Conservation (phyloP, 2,797 vertebrate species). For the Gymnoscopelus braueri region DNA sequence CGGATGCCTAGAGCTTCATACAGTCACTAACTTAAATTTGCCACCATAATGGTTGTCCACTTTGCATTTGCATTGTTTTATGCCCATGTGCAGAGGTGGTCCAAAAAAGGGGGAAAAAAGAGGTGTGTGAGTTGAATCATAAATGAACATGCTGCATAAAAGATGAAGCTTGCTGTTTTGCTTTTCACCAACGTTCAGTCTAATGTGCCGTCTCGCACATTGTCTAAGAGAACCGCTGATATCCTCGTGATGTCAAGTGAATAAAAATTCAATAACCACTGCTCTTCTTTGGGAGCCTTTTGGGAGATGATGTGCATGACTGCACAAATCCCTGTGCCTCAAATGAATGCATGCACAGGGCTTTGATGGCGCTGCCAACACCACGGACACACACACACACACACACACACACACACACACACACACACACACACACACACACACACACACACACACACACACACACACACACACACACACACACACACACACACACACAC, state of each 20-base stretch:
- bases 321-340: slow-evolving; percentile 57
- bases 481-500: not conserved
- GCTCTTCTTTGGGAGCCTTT: slow-evolving; percentile 45
- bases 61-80: no score
- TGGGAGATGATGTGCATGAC: slow-evolving; percentile 56
- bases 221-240: slow-evolving; percentile 43
- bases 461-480: not conserved
- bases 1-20: no score
- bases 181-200: slow-evolving; percentile 25
- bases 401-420: not conserved
- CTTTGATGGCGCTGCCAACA: slow-evolving; percentile 53
- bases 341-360: slow-evolving; percentile 53
- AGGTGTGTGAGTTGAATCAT: not conserved
- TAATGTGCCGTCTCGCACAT: slow-evolving; percentile 23
- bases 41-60: not conserved
- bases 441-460: slow-evolving; percentile 12
- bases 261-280: slow-evolving; percentile 55
- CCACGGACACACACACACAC: not conserved
- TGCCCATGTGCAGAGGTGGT: not conserved
- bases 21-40: not conserved
- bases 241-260: slow-evolving; percentile 44
- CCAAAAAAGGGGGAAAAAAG: not conserved
- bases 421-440: not conserved
- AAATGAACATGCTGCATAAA: slow-evolving; percentile 11
- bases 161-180: slow-evolving; percentile 6